Conservation (phyloP, 1,140 invertebrate genomes). For the Acromyrmex heyeri region DNA sequence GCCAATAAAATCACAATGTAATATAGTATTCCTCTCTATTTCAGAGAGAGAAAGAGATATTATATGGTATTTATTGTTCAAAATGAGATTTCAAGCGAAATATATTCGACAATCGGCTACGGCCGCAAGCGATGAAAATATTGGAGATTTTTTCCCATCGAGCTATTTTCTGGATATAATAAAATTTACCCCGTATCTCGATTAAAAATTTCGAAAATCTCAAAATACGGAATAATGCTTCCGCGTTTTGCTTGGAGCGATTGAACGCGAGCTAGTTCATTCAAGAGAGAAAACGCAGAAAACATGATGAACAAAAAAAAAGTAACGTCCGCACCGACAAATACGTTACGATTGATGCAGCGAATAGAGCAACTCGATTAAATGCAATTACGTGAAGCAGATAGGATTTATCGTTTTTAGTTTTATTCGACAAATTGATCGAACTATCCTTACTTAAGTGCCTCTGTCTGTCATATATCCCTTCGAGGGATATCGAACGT, state of each 20-base stretch:
- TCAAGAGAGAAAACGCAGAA: neutral
- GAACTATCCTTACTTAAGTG: conserved; percentile 70
- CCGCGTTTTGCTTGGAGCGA: neutral
- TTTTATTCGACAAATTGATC: conserved; percentile 75
- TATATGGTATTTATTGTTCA: neutral
- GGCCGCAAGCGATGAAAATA: neutral
- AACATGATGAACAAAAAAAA: neutral
- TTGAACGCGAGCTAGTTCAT: conserved; percentile 22
- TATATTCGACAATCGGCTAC: neutral
- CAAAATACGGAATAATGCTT: neutral
- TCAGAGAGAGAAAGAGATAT: neutral
- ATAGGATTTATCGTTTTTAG: conserved; percentile 70
- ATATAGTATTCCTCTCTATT: conserved; percentile 25
- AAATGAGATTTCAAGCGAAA: neutral
- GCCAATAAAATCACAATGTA: conserved; percentile 16
- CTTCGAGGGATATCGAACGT: conserved; percentile 58
- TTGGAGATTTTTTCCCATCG: neutral
- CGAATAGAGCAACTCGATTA: conserved; percentile 82
- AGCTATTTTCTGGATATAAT: conserved; percentile 11
- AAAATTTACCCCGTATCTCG: neutral
- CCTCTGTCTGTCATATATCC: conserved; percentile 55
- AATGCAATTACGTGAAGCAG: conserved; percentile 78
- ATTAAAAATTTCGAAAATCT: neutral
- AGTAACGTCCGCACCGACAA: conserved; percentile 2
- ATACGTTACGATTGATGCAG: conserved; percentile 75